Conservation (phyloP, 2,888 invertebrate genomes). For the Eulithis testata region DNA sequence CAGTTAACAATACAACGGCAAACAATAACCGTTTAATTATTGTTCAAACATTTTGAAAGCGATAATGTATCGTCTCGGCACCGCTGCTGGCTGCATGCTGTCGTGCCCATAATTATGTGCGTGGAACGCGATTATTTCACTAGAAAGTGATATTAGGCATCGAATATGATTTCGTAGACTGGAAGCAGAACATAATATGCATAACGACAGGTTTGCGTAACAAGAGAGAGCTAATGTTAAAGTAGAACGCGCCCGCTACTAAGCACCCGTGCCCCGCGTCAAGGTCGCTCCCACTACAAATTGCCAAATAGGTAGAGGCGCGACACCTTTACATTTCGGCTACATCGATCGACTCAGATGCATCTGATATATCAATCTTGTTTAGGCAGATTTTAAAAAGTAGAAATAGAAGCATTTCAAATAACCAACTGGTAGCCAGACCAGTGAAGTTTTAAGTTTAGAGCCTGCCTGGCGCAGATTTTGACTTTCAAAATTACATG, state of each 20-base stretch:
- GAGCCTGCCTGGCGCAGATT: too few relatives aligned
- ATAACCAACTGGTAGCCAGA: neutral
- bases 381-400: constrained; percentile 6
- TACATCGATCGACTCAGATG: constrained; percentile 16
- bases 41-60: constrained; percentile 40
- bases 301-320: constrained; percentile 27
- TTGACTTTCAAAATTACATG: too few relatives aligned
- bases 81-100: constrained; percentile 31
- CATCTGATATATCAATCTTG: constrained; percentile 20
- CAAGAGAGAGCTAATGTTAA: constrained; percentile 80
- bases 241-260: constrained; percentile 80
- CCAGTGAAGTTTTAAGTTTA: neutral
- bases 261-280: constrained; percentile 66
- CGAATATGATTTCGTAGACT: constrained; percentile 71
- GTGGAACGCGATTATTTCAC: constrained; percentile 58
- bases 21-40: constrained; percentile 32
- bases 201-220: constrained; percentile 83
- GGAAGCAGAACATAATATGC: constrained; percentile 78
- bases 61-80: constrained; percentile 38
- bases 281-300: constrained; percentile 63
- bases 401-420: neutral
- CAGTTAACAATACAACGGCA: constrained; percentile 30
- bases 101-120: constrained; percentile 40
- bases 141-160: constrained; percentile 73
- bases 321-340: constrained; percentile 30